phyloP scores from a whole-genome alignment of 1,140 invertebrate species.

The Leptopilina clavipes region DNA sequence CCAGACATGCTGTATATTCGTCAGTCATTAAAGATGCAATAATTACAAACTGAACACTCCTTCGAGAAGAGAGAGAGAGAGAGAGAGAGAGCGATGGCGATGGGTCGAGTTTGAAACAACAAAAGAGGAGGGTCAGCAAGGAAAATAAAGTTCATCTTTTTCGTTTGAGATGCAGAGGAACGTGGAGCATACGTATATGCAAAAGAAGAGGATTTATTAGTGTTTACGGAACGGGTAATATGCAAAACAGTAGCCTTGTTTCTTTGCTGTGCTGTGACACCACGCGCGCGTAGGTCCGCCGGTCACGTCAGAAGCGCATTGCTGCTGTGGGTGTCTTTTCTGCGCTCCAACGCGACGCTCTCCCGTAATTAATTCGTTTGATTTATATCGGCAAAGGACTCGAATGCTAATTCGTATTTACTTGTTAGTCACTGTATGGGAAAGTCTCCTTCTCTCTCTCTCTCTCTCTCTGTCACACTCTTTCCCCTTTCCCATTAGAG shows the following conservation, averaged over 20 bases:
- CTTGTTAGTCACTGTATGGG: slow-evolving; percentile 64
- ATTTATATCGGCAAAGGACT: slow-evolving; percentile 65
- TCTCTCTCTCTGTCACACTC: not conserved
- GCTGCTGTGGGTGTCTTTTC: slow-evolving; percentile 5
- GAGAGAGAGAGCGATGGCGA: too few relatives aligned
- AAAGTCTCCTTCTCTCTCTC: slow-evolving; percentile 34
- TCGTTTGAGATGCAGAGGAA: not conserved
- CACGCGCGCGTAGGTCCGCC: not conserved
- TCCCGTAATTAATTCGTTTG: slow-evolving; percentile 68
- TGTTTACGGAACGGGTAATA: slow-evolving; percentile 62
- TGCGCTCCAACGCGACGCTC: not conserved
- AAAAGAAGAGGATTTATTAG: slow-evolving; percentile 58
- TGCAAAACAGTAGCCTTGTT: slow-evolving; percentile 54
- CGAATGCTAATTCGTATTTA: slow-evolving; percentile 69
- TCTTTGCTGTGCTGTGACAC: slow-evolving; percentile 50
- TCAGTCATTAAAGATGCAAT: too few relatives aligned
- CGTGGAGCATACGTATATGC: slow-evolving; percentile 12
- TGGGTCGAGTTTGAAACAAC: too few relatives aligned
- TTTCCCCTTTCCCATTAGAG: slow-evolving; percentile 6
- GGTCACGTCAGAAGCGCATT: slow-evolving; percentile 19
- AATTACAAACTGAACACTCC: too few relatives aligned
- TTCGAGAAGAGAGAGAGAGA: too few relatives aligned
- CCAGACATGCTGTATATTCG: too few relatives aligned
- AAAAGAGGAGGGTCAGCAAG: not conserved
- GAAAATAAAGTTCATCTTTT: not conserved